A percentile compares a stretch with the other conserved stretches of the same genome.
Evolutionary conservation across 2,113 vertebrate genomes (phyloP).

Genomic region (Oreochromis aureus): DNA sequence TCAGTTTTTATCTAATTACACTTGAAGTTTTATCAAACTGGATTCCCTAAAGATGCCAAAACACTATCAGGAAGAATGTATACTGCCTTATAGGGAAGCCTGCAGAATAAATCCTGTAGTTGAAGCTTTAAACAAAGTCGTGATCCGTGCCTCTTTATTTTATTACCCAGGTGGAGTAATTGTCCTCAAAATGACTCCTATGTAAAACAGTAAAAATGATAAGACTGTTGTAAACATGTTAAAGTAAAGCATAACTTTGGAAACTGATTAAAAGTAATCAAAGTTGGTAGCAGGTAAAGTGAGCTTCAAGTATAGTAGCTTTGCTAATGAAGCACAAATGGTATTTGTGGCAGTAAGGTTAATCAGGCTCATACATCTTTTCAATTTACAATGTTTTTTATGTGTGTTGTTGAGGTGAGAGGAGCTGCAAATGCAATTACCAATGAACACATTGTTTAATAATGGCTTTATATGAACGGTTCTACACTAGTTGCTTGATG

Average conservation of each 20-base stretch:
- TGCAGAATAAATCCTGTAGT: not conserved
- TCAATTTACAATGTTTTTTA: not conserved
- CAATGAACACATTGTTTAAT: not conserved
- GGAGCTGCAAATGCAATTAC: accelerated
- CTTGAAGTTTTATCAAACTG: not conserved
- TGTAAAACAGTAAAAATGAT: accelerated
- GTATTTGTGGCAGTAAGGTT: not conserved
- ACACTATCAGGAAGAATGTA: not conserved
- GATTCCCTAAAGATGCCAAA: not conserved
- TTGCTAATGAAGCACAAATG: not conserved
- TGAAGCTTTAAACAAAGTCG: not conserved
- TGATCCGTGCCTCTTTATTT: accelerated
- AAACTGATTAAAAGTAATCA: not conserved
- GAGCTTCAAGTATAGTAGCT: not conserved
- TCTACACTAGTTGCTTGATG: not conserved
- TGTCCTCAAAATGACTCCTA: not conserved
- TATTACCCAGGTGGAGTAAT: not conserved
- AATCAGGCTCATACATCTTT: not conserved
- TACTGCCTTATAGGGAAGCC: accelerated
- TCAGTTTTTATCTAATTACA: not conserved
- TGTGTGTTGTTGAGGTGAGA: not conserved
- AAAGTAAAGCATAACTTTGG: not conserved
- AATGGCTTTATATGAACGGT: not conserved
- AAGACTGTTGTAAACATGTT: not conserved
- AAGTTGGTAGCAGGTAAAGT: accelerated